Evolutionary conservation across 2,888 invertebrate species (phyloP).

Genomic region (Eupithecia abbreviata): DNA sequence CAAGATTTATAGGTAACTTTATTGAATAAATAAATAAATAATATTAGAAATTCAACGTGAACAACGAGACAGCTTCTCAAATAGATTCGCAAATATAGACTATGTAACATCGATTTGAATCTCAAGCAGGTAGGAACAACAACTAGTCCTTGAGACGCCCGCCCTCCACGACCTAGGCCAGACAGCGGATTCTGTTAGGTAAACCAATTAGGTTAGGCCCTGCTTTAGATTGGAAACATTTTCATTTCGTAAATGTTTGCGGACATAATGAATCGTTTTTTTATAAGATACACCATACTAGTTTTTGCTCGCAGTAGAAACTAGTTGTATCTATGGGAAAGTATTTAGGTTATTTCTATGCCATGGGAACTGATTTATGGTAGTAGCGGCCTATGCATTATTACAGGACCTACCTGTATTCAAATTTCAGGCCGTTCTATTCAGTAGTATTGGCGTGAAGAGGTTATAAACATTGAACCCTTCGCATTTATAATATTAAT

Average conservation of each 20-base stretch:
- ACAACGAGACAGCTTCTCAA: neutral
- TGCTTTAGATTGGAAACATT: neutral
- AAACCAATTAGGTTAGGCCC: constrained; percentile 19
- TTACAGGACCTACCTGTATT: too few species aligned
- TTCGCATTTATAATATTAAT: too few species aligned
- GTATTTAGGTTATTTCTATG: too few species aligned
- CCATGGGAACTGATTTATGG: too few species aligned
- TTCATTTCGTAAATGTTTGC: constrained; percentile 15
- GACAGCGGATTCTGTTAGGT: constrained; percentile 22
- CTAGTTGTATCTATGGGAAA: too few species aligned
- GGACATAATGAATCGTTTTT: neutral
- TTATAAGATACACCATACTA: neutral
- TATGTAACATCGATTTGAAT: constrained; percentile 17
- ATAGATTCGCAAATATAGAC: neutral
- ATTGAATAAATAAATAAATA: too few species aligned
- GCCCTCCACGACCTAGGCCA: constrained; percentile 28
- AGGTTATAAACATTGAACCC: too few species aligned
- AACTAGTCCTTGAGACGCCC: constrained; percentile 31
- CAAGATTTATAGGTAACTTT: too few species aligned
- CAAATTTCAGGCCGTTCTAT: too few species aligned
- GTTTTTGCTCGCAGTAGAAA: too few species aligned
- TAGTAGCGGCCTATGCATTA: too few species aligned
- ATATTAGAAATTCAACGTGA: neutral
- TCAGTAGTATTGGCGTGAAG: too few species aligned
- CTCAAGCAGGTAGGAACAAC: constrained; percentile 28